These are phyloP conservation scores for Zosterops borbonicus DNA, from an alignment of 2,113 vertebrate genomes.

Conservation along the genomic window DNA sequence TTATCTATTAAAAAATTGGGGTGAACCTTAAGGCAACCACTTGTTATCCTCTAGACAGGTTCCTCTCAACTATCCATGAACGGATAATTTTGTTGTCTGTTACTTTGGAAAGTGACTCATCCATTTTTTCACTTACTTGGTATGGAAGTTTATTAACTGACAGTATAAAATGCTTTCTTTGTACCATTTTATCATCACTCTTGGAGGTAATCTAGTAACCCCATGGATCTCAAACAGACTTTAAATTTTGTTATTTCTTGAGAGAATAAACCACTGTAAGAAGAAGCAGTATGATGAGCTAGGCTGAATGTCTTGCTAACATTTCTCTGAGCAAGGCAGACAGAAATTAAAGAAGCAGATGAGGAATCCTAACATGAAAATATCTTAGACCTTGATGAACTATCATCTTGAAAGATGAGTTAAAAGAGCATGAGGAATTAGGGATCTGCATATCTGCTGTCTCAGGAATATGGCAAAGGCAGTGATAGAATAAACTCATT, in stretches of 20 bases:
- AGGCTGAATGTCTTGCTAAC: background rate
- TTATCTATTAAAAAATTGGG: slow-evolving; percentile 20
- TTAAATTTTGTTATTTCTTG: background rate
- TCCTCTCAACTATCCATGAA: background rate
- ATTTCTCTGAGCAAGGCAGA: background rate
- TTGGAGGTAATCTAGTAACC: background rate
- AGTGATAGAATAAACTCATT: slow-evolving; percentile 42
- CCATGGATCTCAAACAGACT: background rate
- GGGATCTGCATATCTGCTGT: slow-evolving; percentile 39
- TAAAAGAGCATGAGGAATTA: slow-evolving; percentile 12
- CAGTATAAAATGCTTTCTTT: background rate
- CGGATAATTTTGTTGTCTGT: background rate
- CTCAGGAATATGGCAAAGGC: slow-evolving; percentile 34
- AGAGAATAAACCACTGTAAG: background rate
- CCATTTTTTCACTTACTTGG: background rate
- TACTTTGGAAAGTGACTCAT: background rate
- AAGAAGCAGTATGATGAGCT: background rate
- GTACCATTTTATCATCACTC: background rate
- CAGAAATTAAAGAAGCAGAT: background rate
- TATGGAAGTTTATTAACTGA: background rate
- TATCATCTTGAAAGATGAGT: background rate
- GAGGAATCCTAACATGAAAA: background rate
- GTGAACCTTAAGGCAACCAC: slow-evolving; percentile 9
- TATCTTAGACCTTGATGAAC: background rate
- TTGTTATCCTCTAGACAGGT: background rate